A percentile compares a stretch with the other conserved stretches of the same genome.
Evolutionary conservation across 2,113 vertebrate genomes (phyloP).

Genomic region (Dipodomys merriami): DNA sequence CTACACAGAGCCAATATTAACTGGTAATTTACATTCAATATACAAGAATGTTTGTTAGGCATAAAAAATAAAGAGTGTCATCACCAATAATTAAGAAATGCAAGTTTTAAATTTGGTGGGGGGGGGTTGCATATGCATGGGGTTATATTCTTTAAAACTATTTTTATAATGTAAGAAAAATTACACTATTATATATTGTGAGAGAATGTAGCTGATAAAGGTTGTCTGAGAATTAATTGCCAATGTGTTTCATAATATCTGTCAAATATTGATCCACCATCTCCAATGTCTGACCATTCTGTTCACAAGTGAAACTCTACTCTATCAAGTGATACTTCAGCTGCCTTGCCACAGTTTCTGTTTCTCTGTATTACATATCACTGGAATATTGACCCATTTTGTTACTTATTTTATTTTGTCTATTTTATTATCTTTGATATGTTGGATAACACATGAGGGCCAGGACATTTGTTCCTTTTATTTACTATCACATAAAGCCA

Average conservation of each 20-base stretch:
- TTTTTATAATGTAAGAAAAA: constrained; percentile 1
- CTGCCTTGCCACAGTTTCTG: neutral
- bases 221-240: neutral
- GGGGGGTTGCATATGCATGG: neutral
- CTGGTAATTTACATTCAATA: neutral
- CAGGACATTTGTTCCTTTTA: neutral
- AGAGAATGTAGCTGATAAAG: neutral
- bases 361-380: neutral
- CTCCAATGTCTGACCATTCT: neutral
- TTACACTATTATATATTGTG: neutral
- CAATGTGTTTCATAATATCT: neutral
- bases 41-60: neutral
- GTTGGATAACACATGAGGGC: neutral
- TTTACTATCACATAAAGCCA: too few relatives aligned
- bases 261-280: neutral
- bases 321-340: neutral
- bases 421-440: neutral
- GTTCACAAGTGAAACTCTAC: neutral
- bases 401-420: neutral
- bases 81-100: neutral
- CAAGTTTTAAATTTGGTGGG: constrained; percentile 5
- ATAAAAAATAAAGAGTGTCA: constrained; percentile 7
- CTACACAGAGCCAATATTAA: neutral
- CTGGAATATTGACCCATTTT: neutral
- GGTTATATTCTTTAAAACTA: neutral